phyloP scores from a whole-genome alignment of 2,888 invertebrate species.

The Yponomeuta evonymella region DNA sequence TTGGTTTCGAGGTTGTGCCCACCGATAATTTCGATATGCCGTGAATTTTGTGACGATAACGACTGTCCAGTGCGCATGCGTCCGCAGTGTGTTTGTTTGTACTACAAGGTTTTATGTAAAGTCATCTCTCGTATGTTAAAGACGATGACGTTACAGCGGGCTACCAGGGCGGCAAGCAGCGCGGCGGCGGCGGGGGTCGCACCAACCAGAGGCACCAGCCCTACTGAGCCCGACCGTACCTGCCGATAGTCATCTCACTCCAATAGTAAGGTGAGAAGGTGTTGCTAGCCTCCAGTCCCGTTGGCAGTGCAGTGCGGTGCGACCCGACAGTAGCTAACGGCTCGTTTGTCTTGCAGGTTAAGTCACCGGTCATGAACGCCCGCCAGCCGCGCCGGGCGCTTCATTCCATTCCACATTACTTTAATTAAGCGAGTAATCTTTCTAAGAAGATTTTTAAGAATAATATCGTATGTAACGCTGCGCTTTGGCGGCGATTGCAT shows the following conservation, averaged over 20 bases:
- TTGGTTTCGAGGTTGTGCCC: neutral
- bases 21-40: neutral
- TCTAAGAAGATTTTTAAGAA: slow-evolving; percentile 68
- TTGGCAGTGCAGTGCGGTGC: neutral
- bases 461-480: slow-evolving; percentile 53
- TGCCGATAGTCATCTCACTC: slow-evolving; percentile 69
- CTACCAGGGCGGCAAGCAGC: slow-evolving; percentile 90
- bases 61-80: neutral
- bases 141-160: slow-evolving; percentile 64
- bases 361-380: slow-evolving; percentile 70
- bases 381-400: slow-evolving; percentile 61
- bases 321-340: neutral
- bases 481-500: slow-evolving; percentile 49
- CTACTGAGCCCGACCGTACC: slow-evolving; percentile 77
- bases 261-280: slow-evolving; percentile 60
- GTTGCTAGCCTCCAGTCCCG: neutral
- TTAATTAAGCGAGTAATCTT: slow-evolving; percentile 71
- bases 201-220: slow-evolving; percentile 93
- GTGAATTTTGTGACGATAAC: neutral
- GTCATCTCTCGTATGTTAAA: slow-evolving; percentile 13
- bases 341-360: slow-evolving; percentile 59
- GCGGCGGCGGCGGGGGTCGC: slow-evolving; percentile 83
- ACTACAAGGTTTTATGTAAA: slow-evolving; percentile 1
- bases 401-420: slow-evolving; percentile 75
- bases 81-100: slow-evolving; percentile 1